Conservation (phyloP, 2,113 vertebrate genomes). For the Marmota monax region DNA sequence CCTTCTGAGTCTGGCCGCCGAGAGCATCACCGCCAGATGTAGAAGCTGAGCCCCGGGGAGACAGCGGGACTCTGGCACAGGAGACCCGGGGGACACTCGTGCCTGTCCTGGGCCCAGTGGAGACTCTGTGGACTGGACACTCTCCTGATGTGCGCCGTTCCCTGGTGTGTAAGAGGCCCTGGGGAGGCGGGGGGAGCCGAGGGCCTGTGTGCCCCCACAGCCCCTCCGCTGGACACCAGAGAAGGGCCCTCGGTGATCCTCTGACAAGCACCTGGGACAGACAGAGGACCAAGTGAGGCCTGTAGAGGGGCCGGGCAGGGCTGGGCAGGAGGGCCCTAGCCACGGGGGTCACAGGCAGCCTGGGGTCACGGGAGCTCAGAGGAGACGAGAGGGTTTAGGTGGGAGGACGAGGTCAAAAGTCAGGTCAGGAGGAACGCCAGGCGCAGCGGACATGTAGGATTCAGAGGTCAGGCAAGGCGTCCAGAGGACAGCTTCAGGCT, state of each 20-base stretch:
- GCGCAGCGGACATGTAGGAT: neutral
- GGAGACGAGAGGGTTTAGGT: neutral
- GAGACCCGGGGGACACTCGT: neutral
- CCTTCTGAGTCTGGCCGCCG: neutral
- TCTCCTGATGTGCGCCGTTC: neutral
- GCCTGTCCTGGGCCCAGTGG: neutral
- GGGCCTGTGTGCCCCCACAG: neutral
- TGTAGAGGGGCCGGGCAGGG: too few species aligned
- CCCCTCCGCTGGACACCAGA: neutral
- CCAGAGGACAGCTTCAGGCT: rapidly evolving
- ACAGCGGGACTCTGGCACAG: neutral
- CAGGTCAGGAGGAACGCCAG: neutral
- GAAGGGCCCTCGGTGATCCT: neutral
- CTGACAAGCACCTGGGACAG: neutral
- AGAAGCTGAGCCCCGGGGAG: neutral
- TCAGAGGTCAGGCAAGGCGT: neutral
- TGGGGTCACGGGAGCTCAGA: neutral
- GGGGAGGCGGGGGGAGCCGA: neutral
- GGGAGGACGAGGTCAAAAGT: neutral
- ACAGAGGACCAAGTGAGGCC: neutral
- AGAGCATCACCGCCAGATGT: neutral
- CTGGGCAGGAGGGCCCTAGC: neutral
- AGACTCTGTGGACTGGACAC: neutral
- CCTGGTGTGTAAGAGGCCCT: rapidly evolving
- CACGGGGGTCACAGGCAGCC: neutral